Conservation (phyloP, 2,113 vertebrate genomes). For the Astur gentilis region DNA sequence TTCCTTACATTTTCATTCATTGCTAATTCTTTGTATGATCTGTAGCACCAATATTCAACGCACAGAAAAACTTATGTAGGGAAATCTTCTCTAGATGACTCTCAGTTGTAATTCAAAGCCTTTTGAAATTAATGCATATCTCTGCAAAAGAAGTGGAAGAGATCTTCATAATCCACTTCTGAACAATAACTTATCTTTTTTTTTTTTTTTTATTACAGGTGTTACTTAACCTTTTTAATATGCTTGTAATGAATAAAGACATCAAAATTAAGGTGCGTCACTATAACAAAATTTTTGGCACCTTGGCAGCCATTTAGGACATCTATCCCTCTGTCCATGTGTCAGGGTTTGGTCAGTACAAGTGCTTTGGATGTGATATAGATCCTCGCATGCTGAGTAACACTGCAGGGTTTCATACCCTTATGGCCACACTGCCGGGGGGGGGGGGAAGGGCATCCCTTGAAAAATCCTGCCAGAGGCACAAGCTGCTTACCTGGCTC, state of each 20-base stretch:
- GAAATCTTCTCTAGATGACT: background rate
- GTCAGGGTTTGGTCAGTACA: rapidly evolving
- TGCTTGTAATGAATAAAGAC: background rate
- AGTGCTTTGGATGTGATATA: background rate
- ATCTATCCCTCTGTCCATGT: background rate
- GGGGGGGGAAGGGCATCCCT: background rate
- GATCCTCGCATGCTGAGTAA: background rate
- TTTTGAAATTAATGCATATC: background rate
- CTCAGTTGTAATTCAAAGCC: background rate
- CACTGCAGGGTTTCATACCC: background rate
- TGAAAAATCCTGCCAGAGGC: background rate
- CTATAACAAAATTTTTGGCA: background rate
- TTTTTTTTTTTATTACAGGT: background rate
- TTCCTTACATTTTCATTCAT: background rate
- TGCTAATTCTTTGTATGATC: background rate
- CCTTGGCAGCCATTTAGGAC: background rate
- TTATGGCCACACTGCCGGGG: background rate
- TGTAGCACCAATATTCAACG: background rate
- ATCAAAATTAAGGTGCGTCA: background rate
- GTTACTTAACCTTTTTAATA: background rate
- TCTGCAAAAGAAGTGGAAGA: background rate
- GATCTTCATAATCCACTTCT: background rate
- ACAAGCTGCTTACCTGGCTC: background rate
- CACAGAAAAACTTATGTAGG: background rate
- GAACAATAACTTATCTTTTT: background rate